Evolutionary conservation across 1,140 invertebrate species (phyloP), one percentile per base, ranked within the genome.

Genomic region (Aphidius gifuensis): DNA sequence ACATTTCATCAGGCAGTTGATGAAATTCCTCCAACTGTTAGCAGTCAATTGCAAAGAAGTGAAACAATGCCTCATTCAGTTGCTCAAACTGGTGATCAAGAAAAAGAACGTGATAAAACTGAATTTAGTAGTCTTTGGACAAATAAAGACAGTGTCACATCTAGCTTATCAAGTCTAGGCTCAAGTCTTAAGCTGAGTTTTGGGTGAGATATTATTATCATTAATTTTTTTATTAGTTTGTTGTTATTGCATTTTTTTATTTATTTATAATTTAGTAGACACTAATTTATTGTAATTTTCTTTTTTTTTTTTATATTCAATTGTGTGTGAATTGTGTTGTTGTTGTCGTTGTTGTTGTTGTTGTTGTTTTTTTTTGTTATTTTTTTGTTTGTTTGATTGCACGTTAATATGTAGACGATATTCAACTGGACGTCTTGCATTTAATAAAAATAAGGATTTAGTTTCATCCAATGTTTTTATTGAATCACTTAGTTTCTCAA

Each of bases 131-230:
- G 77, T 66, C 68, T 81, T 60, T 80, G 80, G 80, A 70, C 76
- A 11, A 80, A 80, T 64, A 81, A 78, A 54, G 85, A 87, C 46
- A 89, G 86, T 42, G 86, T 91, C 16, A 87, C 88, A 0, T 90
- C 90, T 5, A 90, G 90, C 70, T 82, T 92, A 59, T 89, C 88
- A 56, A 90, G 86, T 72, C 77, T 92, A 46, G 86, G 90, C 11
- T 90, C 90, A 66, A 90, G 88, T 70, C 84, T 93, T 56, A 93
- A 93, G 82, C 84, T 92, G 58, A 91, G 88, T 72, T 92, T 93
- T 70, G 89, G 90, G 91, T 93, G 83, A 88, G 84, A 51, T 55
- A 40, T 58, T 63, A 45, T 54, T 61, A 47, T 50, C 21, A 32
- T 44, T 21, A 6, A 51, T 40, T 44, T 38, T 58, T n/a, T 49